Evolutionary conservation across 2,888 invertebrate genomes (phyloP), one percentile per base, ranked within the genome.

Genomic region (Endotricha flammealis): DNA sequence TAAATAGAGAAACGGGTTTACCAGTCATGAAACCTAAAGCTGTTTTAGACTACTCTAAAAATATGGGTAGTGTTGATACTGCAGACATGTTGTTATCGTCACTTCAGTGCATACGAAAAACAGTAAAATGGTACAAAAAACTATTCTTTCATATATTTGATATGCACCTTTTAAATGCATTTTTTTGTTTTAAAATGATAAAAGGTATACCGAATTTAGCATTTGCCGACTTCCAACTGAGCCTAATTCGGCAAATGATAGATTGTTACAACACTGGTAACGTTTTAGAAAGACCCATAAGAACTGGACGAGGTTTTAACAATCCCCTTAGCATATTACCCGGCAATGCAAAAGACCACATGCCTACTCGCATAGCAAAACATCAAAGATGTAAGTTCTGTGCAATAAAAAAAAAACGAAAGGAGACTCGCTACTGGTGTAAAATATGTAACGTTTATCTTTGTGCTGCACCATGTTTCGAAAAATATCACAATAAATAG

Each of bases 41-140:
- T 6, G 32, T 42, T 7, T 8, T 51, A 29, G 48, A 47, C 13
- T 51, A 50, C 14, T 36, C 42, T 1, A 41, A 42, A 37, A 47
- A 44, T 35, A 49, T 51, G 47, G 44, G 42, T 2, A 40, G 37
- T 33, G 45, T 49, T 11, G 47, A 47, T 20, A 48, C 40, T 5
- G 43, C 46, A 13, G 35, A 46, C 10, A 49, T 50, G 46, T 24
- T 48, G 17, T 9, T 41, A 17, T 34, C 31, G n/a, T 39, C 48
- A 4, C 20, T 46, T 29, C 30, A 34, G 22, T 46, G 46, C 28
- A 40, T 46, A 31, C 7, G 39, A 13, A 44, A 41, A 38, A 27
- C 38, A 6, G 16, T 29, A n/a, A 44, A 43, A 36, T 48, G 47
- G 45, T 39, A 45, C 11, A 42, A 45, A 30, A 48, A 42, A 13